These are phyloP conservation scores for Lasioglossum pauxillum DNA, from an alignment of 2,888 invertebrate genomes.

Conservation along the genomic window DNA sequence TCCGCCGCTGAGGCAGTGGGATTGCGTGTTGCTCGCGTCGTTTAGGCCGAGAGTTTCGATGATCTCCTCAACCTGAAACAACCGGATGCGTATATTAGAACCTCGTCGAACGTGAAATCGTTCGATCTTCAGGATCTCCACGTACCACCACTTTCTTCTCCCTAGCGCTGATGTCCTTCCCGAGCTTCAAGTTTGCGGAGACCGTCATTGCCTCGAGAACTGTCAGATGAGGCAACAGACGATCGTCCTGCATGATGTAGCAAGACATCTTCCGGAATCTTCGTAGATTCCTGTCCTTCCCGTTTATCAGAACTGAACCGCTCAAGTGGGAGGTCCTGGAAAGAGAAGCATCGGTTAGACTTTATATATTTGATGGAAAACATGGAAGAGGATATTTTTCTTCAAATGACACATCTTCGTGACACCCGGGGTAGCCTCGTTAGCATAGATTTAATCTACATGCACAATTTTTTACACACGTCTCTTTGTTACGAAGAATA, in stretches of 20 bases:
- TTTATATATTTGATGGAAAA: neutral
- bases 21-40: constrained; percentile 92
- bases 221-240: constrained; percentile 94
- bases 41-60: constrained; percentile 93
- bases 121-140: neutral
- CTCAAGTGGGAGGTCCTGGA: constrained; percentile 93
- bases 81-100: neutral
- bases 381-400: neutral
- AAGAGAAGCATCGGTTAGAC: constrained; percentile 54
- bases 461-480: neutral
- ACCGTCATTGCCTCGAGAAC: constrained; percentile 97
- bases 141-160: constrained; percentile 92
- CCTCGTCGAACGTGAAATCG: neutral
- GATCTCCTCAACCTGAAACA: constrained; percentile 88
- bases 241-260: constrained; percentile 98
- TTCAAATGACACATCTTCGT: neutral
- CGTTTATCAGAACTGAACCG: constrained; percentile 95
- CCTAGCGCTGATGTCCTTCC: constrained; percentile 89
- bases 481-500: neutral
- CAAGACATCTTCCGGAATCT: constrained; percentile 97
- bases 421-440: neutral
- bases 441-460: neutral
- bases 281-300: constrained; percentile 93
- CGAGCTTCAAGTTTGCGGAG: constrained; percentile 96
- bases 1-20: constrained; percentile 94